Percentiles rank a stretch among this genome's conserved stretches.
Conservation (phyloP, 2,113 vertebrate genomes). For the Polypterus bichir region DNA sequence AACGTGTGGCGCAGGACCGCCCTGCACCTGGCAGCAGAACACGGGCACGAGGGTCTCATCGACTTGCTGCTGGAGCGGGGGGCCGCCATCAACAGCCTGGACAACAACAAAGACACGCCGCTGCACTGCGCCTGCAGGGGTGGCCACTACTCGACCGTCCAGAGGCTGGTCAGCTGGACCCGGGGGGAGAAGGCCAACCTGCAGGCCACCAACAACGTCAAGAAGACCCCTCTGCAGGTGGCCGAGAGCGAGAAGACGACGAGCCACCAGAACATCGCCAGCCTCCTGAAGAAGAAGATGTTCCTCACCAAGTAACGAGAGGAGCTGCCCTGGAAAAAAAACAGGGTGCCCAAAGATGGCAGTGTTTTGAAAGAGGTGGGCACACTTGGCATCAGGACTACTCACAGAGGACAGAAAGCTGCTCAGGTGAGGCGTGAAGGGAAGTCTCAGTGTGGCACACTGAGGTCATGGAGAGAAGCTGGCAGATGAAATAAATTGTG, state of each 20-base stretch:
- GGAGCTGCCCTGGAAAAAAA: background rate
- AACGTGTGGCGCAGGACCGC: constrained; percentile 57
- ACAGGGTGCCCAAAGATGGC: background rate
- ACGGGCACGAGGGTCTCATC: constrained; percentile 36
- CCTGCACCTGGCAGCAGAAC: constrained; percentile 42
- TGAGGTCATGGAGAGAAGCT: too few relatives aligned
- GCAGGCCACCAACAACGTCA: constrained; percentile 40
- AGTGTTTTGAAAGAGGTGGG: background rate
- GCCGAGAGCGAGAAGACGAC: constrained; percentile 32
- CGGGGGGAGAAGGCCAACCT: constrained; percentile 40
- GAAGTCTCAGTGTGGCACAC: background rate
- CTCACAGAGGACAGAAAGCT: background rate
- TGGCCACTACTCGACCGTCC: constrained; percentile 32
- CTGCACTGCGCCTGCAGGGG: constrained; percentile 51
- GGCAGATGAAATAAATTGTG: too few relatives aligned
- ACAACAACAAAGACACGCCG: constrained; percentile 53
- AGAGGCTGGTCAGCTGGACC: constrained; percentile 39
- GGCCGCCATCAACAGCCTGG: constrained; percentile 44
- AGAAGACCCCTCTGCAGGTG: constrained; percentile 53
- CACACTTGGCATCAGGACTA: background rate
- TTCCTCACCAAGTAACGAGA: constrained; percentile 42
- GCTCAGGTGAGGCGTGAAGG: background rate
- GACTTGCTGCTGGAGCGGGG: constrained; percentile 33
- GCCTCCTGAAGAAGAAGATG: constrained; percentile 57
- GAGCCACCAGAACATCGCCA: constrained; percentile 37